Evolutionary conservation across 1,140 invertebrate genomes (phyloP), one percentile per base, ranked within the genome.

Genomic region (Armadillidium nasatum): DNA sequence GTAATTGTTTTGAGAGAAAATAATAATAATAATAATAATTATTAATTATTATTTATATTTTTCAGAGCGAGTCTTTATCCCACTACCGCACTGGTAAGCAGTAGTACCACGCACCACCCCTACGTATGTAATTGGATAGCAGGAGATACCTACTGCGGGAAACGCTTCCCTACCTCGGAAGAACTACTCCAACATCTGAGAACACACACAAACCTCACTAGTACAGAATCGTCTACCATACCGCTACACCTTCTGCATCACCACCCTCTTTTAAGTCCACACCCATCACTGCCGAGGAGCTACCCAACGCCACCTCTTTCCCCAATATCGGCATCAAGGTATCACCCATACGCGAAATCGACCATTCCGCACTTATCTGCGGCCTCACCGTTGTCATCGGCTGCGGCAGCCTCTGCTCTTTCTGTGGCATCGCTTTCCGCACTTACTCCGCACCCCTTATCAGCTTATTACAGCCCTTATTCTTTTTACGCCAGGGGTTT

Each of bases 111-210:
- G 2, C 71, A 80, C 19, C 86, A 92, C 23, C 92, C 93, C 0
- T 93, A 94, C 85, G 91, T 97, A 10, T 98, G 95, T 88, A 97
- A 93, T 82, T 98, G 96, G 96, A 93, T 98, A 81, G 91, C 91
- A 11, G 86, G 83, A 44, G 95, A 94, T 79, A 89, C 90, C 0
- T 97, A 96, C 83, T 99, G 97, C 83, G 97, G 96, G 46, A 98
- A 98, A 86, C 87, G 95, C 72, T 98, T 96, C 85, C 87, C 89
- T 67, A 93, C 93, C 15, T 95, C 95, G 7, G 96, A 98, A 71
- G 96, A 99, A 85, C 88, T 98, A 0, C 88, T 98, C 19, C 93
- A 95, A 82, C 97, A 99, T 86, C 87, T 98, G 43, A 88, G 95
- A 81, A 96, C 93, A 76, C 96, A 99, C 86, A 97, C 96, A 0